Conservation (phyloP, 2,113 vertebrate species). For the Chamaea fasciata region DNA sequence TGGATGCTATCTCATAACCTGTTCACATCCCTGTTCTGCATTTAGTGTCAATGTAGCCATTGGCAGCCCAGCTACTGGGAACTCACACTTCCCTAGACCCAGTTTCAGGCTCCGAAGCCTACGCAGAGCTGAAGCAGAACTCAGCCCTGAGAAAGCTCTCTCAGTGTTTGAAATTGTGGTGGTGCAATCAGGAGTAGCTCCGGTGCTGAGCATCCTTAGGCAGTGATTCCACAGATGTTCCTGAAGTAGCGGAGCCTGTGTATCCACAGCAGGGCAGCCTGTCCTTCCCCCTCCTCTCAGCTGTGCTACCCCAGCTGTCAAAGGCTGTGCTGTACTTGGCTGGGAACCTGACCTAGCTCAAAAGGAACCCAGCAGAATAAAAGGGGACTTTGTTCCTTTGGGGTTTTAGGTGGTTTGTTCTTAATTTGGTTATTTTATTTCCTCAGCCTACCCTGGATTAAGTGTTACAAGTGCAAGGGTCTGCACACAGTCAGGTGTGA, state of each 20-base stretch:
- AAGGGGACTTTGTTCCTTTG: not conserved
- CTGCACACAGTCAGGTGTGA: not conserved
- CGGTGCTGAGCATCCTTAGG: not conserved
- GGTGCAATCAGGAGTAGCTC: not conserved
- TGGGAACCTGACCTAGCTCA: not conserved
- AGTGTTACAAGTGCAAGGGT: not conserved
- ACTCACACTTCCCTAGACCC: not conserved
- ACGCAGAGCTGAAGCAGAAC: not conserved
- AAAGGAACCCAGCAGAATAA: not conserved
- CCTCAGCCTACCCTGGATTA: not conserved
- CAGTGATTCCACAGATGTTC: not conserved
- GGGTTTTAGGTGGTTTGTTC: not conserved
- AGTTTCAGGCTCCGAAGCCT: not conserved
- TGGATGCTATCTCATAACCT: not conserved
- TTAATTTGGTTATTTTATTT: not conserved
- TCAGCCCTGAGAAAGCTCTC: not conserved
- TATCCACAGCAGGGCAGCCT: not conserved
- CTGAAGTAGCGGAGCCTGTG: not conserved
- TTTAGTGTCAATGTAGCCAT: not conserved
- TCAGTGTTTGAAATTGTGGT: not conserved
- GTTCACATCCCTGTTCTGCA: rapidly evolving
- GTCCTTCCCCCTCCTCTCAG: not conserved
- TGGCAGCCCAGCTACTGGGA: not conserved
- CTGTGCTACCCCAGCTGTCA: not conserved
- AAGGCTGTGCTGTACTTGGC: not conserved